Evolutionary conservation across 2,888 invertebrate genomes (phyloP), one percentile per base, ranked within the genome.

Genomic region (Ennomos fuscantarius): DNA sequence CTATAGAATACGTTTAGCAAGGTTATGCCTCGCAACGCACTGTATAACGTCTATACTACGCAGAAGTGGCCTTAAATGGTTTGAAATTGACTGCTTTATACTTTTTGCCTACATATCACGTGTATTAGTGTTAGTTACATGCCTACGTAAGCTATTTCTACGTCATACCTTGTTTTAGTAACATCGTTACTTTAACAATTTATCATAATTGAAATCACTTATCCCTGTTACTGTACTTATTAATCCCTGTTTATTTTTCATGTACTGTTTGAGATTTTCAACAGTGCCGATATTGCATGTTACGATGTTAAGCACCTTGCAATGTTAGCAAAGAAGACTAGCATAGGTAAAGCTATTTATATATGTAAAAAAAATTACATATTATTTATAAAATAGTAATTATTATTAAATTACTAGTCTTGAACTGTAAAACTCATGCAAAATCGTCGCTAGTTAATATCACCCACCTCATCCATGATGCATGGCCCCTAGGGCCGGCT

Each of bases 401-500:
- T n/a, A n/a, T n/a, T n/a, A n/a, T n/a, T 24, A 3, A 24, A 24
- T 24, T 24, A 0, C 6, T 24, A 24, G 24, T 24, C 24, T 24
- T 24, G 24, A 24, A 24, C 2, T 33, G 39, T 24, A 8, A 50
- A 49, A 10, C 34, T 53, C 72, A 76, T 82, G 76, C 78, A 75
- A 75, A 75, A 76, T 76, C 70, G 73, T 63, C 68, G 68, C 69
- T 76, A 69, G 31, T 51, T 42, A 9, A n/a, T 55, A 60, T 61
- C 73, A 69, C 71, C 78, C 75, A 72, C 73, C 69, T 78, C 76
- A 82, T 81, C 76, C 84, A 79, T 82, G 73, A 76, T 83, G 91
- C 92, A 91, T 90, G 84, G 89, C 84, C 88, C 79, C 71, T 87
- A 87, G 82, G 86, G 87, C 85, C 86, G 86, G 89, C 89, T 86